These are phyloP conservation scores for Ianthella basta DNA, from an alignment of 37 sponge, comb jelly and placozoan genomes.

Conservation along the genomic window DNA sequence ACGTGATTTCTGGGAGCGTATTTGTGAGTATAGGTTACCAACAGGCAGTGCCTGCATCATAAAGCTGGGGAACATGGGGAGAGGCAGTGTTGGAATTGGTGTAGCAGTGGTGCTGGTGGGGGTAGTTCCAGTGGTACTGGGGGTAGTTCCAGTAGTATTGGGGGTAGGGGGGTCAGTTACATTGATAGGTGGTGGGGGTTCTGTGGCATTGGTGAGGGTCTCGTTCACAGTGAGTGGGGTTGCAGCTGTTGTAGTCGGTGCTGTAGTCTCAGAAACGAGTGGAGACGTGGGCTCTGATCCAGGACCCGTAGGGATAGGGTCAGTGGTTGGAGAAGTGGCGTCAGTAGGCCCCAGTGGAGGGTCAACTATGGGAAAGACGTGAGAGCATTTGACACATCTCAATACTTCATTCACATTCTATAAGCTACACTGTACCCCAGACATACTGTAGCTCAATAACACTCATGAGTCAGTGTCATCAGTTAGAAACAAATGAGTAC, in stretches of 20 bases:
- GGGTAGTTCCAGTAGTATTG: too few species aligned
- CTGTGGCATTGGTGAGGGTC: too few species aligned
- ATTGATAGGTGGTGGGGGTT: too few species aligned
- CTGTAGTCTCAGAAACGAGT: neutral
- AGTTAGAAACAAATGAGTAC: neutral
- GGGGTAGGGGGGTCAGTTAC: too few species aligned
- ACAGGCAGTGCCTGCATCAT: neutral
- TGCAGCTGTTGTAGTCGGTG: neutral
- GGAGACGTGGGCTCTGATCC: too few species aligned
- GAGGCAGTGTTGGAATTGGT: neutral
- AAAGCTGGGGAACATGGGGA: neutral
- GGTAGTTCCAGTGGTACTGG: neutral
- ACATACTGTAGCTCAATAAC: too few species aligned
- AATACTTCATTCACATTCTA: too few species aligned
- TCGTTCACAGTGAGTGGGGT: neutral
- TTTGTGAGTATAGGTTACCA: neutral
- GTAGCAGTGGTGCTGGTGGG: neutral
- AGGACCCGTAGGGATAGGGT: neutral
- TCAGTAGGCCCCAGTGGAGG: neutral
- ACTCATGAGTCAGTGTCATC: too few species aligned
- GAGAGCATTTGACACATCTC: too few species aligned
- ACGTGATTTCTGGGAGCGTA: neutral
- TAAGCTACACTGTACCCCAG: too few species aligned
- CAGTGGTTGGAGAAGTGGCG: neutral
- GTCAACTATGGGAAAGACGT: too few species aligned